Evolutionary conservation across 2,888 invertebrate genomes (phyloP).

Genomic region (Idaea biselata): DNA sequence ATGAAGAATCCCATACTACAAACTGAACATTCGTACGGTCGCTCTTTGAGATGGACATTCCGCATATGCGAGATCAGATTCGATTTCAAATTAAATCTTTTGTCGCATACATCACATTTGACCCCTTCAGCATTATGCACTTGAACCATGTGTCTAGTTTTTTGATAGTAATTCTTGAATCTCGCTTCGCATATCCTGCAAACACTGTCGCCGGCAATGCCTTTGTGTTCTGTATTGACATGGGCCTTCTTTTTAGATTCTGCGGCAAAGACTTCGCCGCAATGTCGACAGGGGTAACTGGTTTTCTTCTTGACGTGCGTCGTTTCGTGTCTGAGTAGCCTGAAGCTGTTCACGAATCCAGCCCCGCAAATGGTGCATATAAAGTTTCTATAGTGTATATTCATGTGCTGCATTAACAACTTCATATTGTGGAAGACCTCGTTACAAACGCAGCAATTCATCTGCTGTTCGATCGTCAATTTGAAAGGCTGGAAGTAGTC

Average conservation of each 20-base stretch:
- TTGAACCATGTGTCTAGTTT: constrained; percentile 70
- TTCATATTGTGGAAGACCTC: constrained; percentile 69
- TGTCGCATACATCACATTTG: constrained; percentile 68
- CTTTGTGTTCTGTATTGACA: constrained; percentile 67
- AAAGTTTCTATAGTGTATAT: constrained; percentile 67
- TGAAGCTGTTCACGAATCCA: constrained; percentile 67
- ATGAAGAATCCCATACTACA: constrained; percentile 74
- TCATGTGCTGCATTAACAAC: constrained; percentile 71
- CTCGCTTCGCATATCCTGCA: constrained; percentile 72
- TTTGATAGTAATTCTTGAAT: constrained; percentile 73
- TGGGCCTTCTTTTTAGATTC: constrained; percentile 71
- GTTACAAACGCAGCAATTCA: constrained; percentile 63
- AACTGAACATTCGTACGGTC: constrained; percentile 68
- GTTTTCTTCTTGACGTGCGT: constrained; percentile 68
- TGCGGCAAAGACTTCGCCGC: constrained; percentile 60
- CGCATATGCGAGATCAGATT: constrained; percentile 66
- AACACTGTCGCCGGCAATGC: constrained; percentile 68
- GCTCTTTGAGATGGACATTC: constrained; percentile 66
- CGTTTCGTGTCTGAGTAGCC: constrained; percentile 63
- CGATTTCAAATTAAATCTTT: constrained; percentile 69
- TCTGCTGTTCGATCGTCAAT: constrained; percentile 57
- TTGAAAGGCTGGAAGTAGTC: constrained; percentile 68
- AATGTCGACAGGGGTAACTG: constrained; percentile 61
- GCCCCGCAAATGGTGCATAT: constrained; percentile 71
- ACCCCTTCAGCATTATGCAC: constrained; percentile 68